A percentile compares a stretch with the other conserved stretches of the same genome.
phyloP scores from a whole-genome alignment of 2,797 vertebrate genomes.

The Trichosurus vulpecula region DNA sequence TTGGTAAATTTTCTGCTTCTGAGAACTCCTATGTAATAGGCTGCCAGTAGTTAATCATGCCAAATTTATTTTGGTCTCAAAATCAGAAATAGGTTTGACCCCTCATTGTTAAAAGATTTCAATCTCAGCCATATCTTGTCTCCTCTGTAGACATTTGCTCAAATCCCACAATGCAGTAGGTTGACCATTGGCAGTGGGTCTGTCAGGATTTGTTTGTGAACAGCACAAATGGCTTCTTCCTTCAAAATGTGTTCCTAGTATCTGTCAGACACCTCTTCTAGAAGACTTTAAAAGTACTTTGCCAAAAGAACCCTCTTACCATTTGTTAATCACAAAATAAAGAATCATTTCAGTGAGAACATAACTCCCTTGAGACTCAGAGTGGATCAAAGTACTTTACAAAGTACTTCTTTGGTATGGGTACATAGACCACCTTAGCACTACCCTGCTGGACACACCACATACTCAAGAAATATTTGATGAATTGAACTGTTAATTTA shows the following conservation, averaged over 20 bases:
- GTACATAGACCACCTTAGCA: background rate
- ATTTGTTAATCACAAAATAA: constrained; percentile 45
- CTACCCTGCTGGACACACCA: background rate
- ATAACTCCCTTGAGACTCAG: background rate
- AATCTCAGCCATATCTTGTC: background rate
- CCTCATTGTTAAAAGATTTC: background rate
- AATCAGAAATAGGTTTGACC: constrained; percentile 24
- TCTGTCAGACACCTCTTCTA: background rate
- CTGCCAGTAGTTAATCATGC: constrained; percentile 36
- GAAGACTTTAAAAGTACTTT: background rate
- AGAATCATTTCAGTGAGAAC: background rate
- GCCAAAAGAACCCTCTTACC: constrained; percentile 28
- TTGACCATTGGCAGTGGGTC: background rate
- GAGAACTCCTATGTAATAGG: background rate
- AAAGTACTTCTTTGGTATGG: background rate
- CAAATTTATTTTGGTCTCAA: background rate
- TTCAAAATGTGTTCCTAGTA: constrained; percentile 33
- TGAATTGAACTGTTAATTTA: background rate
- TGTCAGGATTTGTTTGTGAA: constrained; percentile 21
- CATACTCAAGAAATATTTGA: background rate
- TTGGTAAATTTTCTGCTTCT: background rate
- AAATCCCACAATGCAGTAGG: background rate
- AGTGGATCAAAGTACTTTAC: background rate
- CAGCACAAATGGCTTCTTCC: background rate
- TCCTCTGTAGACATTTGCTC: background rate